A percentile compares a stretch with the other conserved stretches of the same genome.
phyloP scores from a whole-genome alignment of 2,113 vertebrate species.

The Neodon shergylaensis region DNA sequence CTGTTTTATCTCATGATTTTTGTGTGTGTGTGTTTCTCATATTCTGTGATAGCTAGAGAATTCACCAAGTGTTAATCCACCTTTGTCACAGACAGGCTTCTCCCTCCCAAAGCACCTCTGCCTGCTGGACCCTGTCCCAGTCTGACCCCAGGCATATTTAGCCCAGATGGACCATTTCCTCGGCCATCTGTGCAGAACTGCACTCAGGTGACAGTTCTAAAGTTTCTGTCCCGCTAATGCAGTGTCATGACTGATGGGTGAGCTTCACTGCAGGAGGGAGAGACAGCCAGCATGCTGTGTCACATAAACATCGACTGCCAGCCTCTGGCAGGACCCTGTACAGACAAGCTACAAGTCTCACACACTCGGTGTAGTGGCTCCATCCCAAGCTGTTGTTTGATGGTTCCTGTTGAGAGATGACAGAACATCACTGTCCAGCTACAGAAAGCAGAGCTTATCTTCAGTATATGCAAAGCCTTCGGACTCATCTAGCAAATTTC shows the following conservation, averaged over 20 bases:
- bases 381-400: not conserved
- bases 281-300: accelerated
- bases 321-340: not conserved
- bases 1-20: not conserved
- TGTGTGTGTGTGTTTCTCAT: not conserved
- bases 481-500: not conserved
- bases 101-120: not conserved
- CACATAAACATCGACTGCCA: accelerated
- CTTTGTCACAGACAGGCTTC: not conserved
- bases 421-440: accelerated
- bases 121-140: accelerated
- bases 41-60: not conserved
- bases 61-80: accelerated
- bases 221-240: not conserved
- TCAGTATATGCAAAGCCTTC: not conserved
- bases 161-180: too few species aligned
- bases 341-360: not conserved
- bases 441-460: not conserved
- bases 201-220: too few species aligned
- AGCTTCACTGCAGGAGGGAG: accelerated
- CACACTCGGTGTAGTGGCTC: accelerated
- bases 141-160: not conserved
- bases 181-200: not conserved
- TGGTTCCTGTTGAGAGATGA: not conserved
- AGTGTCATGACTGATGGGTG: not conserved